Evolutionary conservation across 2,113 vertebrate genomes (phyloP).

Genomic region (Chelonoidis abingdonii): DNA sequence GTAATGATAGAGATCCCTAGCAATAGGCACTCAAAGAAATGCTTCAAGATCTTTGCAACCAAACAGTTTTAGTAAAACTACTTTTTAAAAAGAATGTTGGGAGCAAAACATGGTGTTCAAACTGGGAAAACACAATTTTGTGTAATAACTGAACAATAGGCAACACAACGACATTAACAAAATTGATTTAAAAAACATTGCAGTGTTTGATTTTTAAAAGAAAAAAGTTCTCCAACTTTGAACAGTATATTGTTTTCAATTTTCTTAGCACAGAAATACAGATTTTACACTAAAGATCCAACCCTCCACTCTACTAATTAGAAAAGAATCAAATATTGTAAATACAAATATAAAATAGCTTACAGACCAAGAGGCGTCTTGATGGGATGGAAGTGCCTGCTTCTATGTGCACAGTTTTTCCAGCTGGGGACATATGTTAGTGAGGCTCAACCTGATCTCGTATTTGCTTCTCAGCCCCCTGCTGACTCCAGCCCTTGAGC

Average conservation of each 20-base stretch:
- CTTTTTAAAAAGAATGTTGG: not conserved
- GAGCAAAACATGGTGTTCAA: not conserved
- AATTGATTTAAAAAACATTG: not conserved
- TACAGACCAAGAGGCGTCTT: not conserved
- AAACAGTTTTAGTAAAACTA: not conserved
- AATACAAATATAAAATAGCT: not conserved
- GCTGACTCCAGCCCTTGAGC: not conserved
- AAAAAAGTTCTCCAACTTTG: no score
- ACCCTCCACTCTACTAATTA: not conserved
- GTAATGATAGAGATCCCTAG: not conserved
- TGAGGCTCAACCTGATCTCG: not conserved
- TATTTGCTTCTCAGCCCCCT: not conserved
- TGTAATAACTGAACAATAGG: not conserved
- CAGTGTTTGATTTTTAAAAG: no score
- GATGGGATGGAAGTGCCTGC: not conserved
- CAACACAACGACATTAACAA: not conserved
- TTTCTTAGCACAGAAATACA: not conserved
- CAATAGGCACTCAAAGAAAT: not conserved
- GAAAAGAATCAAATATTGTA: not conserved
- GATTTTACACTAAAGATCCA: not conserved
- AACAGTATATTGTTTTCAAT: not conserved
- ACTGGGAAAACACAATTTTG: not conserved
- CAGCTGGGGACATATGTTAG: not conserved
- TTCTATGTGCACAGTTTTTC: not conserved
- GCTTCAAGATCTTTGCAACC: not conserved